Percentiles rank a stretch among this genome's conserved stretches.
Conservation (phyloP, 2,797 vertebrate species). For the Pampus argenteus region DNA sequence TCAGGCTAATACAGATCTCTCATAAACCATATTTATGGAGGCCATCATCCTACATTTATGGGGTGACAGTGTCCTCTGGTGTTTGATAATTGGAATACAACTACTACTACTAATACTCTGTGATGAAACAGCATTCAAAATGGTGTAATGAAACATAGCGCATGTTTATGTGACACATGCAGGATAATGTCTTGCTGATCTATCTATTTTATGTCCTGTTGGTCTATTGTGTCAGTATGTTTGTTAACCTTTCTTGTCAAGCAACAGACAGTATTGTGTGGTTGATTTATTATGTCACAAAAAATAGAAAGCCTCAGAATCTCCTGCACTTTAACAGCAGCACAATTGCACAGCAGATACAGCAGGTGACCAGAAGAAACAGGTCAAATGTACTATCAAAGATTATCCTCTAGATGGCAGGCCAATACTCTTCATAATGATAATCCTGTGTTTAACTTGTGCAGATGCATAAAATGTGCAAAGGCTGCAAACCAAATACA, state of each 20-base stretch:
- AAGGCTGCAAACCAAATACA: neutral
- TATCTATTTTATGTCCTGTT: neutral
- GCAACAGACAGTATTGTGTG: neutral
- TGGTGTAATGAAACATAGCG: conserved; percentile 31
- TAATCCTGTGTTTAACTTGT: neutral
- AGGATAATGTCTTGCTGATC: conserved; percentile 3
- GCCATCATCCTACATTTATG: conserved; percentile 26
- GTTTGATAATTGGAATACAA: conserved; percentile 37
- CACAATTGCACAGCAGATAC: neutral
- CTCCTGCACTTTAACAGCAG: no score
- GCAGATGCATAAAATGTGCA: neutral
- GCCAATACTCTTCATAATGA: neutral
- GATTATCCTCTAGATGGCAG: conserved; percentile 72
- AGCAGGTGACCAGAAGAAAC: conserved; percentile 32
- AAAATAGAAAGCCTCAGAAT: neutral
- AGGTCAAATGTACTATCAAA: conserved; percentile 52
- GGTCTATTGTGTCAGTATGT: neutral
- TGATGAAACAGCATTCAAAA: conserved; percentile 36
- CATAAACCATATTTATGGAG: neutral
- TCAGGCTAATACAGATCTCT: conserved; percentile 14
- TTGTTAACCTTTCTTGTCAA: neutral
- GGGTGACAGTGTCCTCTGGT: conserved; percentile 68
- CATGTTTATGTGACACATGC: neutral
- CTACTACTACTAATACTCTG: conserved; percentile 14
- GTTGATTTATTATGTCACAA: neutral